Evolutionary conservation across 2,113 vertebrate genomes (phyloP), one percentile per base, ranked within the genome.

Genomic region (Trichechus manatus): DNA sequence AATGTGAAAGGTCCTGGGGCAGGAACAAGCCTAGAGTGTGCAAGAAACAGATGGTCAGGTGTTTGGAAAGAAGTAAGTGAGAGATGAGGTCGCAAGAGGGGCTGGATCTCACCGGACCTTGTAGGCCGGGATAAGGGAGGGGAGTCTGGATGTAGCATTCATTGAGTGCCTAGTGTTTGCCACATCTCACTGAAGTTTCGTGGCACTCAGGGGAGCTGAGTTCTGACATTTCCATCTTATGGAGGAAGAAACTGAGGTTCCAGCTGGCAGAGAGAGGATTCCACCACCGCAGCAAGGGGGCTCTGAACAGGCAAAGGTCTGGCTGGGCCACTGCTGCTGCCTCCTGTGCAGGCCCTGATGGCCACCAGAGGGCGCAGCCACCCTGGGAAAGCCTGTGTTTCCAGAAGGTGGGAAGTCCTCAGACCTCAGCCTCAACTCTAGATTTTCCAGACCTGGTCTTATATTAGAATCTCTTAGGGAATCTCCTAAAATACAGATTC

Each of bases 361-460:
- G 53, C 97, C 98, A 89, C 87, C 93, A 97, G 98, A 85, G 96
- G 98, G 97, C 87, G 29, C 81, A 13, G 66, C 78, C 66, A 66
- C 42, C 89, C 92, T 36, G 50, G 44, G 53, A 94, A 95, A 87
- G 50, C 29, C 5, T 42, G 31, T 14, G 5, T 78, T 78, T 92
- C 66, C 6, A 29, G 80, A 53, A 66, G 79, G 13, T n/a, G 1
- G 63, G 17, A 85, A 56, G 72, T 42, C 50, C 36, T 3, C 13
- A 23, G 79, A 44, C 22, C 33, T 84, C 56, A 36, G 33, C 78
- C 64, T 59, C 23, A 47, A 20, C 36, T 36, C 2, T 29, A 42
- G 31, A 1, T 53, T 19, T 33, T 50, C 77, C 17, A 33, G 27
- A 53, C 29, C n/a, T 13, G 36, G 25, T 56, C 68, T 64, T 78